phyloP scores from a whole-genome alignment of 2,113 vertebrate species.

The Telmatochromis brichardi region DNA sequence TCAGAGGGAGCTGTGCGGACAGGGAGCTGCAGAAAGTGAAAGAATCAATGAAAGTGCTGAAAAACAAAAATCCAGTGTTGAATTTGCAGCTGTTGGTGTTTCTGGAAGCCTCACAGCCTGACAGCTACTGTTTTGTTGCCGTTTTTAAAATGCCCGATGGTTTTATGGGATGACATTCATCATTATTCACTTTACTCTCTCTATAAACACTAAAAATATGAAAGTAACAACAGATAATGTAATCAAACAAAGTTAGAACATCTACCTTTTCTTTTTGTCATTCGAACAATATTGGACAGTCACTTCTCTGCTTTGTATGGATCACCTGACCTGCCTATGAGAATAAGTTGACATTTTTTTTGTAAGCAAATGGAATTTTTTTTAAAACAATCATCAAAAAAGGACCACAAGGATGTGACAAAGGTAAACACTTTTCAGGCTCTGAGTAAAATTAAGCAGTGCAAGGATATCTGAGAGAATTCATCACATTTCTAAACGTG shows the following conservation, averaged over 20 bases:
- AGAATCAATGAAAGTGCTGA: neutral
- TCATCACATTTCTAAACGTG: neutral
- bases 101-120: neutral
- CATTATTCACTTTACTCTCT: neutral
- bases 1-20: neutral
- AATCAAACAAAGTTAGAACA: neutral
- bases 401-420: neutral
- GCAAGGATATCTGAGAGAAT: neutral
- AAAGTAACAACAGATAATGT: neutral
- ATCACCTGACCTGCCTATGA: neutral
- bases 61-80: neutral
- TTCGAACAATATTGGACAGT: neutral
- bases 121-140: neutral
- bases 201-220: neutral
- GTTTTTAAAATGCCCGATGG: neutral
- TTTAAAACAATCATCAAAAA: neutral
- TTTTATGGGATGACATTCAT: neutral
- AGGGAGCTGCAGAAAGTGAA: neutral
- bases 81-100: neutral
- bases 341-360: neutral
- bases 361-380: neutral
- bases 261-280: neutral
- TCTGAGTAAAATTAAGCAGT: neutral
- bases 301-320: neutral
- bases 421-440: neutral